Conservation (phyloP, 2,797 vertebrate genomes). For the Gobionotothen gibberifrons region DNA sequence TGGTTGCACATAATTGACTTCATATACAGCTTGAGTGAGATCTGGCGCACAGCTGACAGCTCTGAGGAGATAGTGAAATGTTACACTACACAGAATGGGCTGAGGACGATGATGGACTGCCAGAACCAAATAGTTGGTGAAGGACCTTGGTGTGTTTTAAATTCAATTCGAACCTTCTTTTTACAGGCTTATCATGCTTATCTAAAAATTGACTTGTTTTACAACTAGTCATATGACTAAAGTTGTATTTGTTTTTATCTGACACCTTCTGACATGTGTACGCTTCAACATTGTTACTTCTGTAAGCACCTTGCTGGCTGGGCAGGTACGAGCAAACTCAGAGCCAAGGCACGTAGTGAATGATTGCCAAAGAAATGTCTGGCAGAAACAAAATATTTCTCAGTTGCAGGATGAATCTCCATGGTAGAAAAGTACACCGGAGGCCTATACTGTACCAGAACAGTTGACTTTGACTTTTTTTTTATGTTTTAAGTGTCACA, state of each 20-base stretch:
- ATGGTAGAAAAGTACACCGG: conserved; percentile 78
- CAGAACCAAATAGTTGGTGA: conserved; percentile 37
- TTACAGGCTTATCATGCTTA: conserved; percentile 5
- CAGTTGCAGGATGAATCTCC: conserved; percentile 79
- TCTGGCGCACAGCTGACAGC: conserved; percentile 74
- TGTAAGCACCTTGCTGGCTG: conserved; percentile 80
- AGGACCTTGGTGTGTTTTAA: conserved; percentile 21
- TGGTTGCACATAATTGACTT: conserved; percentile 74
- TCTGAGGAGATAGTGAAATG: conserved; percentile 58
- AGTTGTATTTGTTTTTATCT: conserved; percentile 42
- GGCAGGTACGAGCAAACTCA: conserved; percentile 51
- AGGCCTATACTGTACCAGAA: conserved; percentile 79
- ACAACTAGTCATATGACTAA: conserved; percentile 8
- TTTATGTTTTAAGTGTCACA: conserved; percentile 58
- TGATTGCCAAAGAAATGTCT: conserved; percentile 85
- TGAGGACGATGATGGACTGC: conserved; percentile 40
- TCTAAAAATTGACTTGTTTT: conserved; percentile 4
- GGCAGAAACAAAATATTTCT: conserved; percentile 70
- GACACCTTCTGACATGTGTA: conserved; percentile 64
- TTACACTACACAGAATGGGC: conserved; percentile 46
- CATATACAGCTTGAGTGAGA: conserved; percentile 63
- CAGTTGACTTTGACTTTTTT: conserved; percentile 72
- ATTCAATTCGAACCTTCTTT: conserved; percentile 31
- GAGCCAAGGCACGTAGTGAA: conserved; percentile 78
- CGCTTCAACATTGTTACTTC: conserved; percentile 69